Evolutionary conservation across 2,113 vertebrate species (phyloP), one percentile per base, ranked within the genome.

Genomic region (Numenius arquata): DNA sequence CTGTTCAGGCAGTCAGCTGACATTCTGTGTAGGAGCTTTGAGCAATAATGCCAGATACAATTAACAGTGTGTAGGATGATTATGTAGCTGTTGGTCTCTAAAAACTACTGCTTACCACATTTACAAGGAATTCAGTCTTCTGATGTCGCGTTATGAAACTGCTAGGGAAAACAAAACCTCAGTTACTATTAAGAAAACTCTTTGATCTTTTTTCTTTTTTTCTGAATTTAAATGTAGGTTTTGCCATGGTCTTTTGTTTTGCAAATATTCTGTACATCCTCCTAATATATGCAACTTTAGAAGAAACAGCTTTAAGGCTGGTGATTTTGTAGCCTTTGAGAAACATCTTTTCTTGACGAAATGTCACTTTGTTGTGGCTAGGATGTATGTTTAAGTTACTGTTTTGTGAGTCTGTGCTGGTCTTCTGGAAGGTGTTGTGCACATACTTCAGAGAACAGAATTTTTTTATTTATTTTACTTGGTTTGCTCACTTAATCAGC

Each of bases 41-140:
- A 90, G 85, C 90, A 96, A 10, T 95, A 95, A 97, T 95, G 93
- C 90, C 94, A 95, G 88, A 96, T 93, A 87, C 95, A 97, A 96
- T 97, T 97, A 97, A 97, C 95, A 97, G 95, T 91, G 92, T 97
- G 94, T 97, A 97, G 97, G 97, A 97, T 98, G 98, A 97, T 97
- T 98, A 90, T 97, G 95, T 96, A 84, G 92, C 93, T 56, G 86
- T 92, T 96, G 92, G 96, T 94, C 90, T 91, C 88, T 95, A 90
- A 95, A 97, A 66, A 96, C 84, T 90, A 83, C 87, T 85, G 90
- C 94, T 96, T 96, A 76, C 88, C 90, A 84, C 93, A 58, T 85
- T 74, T 78, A 48, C 45, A 91, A 97, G 84, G 96, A 98, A 97
- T 98, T 96, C 89, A 82, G 89, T 88, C 94, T 97, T 96, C 95